phyloP scores from a whole-genome alignment of 2,113 vertebrate genomes.

The Sturnira hondurensis region DNA sequence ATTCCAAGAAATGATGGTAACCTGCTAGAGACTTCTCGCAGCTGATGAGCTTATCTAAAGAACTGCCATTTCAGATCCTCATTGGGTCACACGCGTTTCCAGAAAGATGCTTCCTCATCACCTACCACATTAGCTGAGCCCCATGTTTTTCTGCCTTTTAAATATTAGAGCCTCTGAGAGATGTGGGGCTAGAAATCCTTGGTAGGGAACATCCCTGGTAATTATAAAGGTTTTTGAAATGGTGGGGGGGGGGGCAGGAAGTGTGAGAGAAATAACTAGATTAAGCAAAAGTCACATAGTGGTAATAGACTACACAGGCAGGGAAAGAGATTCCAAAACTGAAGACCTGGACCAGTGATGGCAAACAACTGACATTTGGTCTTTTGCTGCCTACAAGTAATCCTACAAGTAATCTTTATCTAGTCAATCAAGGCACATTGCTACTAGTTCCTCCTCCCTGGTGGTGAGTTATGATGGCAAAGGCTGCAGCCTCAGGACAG shows the following conservation, averaged over 20 bases:
- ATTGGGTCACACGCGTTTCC: background rate
- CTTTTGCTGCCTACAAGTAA: conserved; percentile 28
- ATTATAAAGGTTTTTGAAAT: background rate
- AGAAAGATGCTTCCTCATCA: background rate
- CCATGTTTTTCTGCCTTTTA: background rate
- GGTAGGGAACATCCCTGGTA: conserved; percentile 15
- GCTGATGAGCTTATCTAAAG: background rate
- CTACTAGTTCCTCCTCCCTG: conserved; percentile 59
- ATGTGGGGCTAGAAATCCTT: background rate
- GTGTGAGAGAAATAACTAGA: conserved; percentile 29
- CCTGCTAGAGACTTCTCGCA: background rate
- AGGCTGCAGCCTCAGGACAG: conserved; percentile 15
- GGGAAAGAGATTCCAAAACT: background rate
- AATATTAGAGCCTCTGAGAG: background rate
- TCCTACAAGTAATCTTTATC: conserved; percentile 22
- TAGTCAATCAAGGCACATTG: conserved; percentile 68
- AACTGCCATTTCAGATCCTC: background rate
- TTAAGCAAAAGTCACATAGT: conserved; percentile 22
- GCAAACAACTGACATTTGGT: background rate
- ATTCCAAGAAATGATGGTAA: background rate
- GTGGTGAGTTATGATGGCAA: conserved; percentile 34
- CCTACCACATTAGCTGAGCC: background rate
- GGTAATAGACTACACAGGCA: background rate
- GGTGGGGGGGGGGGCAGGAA: background rate
- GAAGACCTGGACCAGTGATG: background rate